Base-by-base conservation (phyloP, 1,140 invertebrate species). In the Drosophila aff. region DNA sequence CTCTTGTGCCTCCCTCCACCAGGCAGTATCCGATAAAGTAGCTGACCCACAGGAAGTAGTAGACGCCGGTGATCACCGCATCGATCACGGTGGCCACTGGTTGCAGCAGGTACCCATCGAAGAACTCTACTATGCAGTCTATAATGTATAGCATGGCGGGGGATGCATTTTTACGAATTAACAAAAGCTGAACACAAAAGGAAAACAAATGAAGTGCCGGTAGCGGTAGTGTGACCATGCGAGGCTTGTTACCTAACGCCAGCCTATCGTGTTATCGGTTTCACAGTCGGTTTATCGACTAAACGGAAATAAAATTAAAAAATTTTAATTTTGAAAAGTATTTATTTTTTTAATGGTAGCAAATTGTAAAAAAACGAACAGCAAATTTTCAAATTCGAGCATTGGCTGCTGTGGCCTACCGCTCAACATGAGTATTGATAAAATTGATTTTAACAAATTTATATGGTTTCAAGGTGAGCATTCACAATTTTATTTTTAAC, bases 1-100 rank as follows among this genome's bases (percentile, higher is more conserved):
- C 50, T n/a, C n/a, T 11, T 0, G 10, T 23, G 38, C 61, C 53
- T 16, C 53, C 49, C 50, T 79, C 23, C 23, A 87, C 77, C 15
- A 87, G 57, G 7, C 77, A 78, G 36, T 71, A 89, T 1, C 84
- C 84, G 10, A 89, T 43, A 0, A 78, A 68, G 26, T 65, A 84
- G 52, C 84, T 89, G 4, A 3, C 38, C 43, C 58, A 83, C 9
- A 87, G 23, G 36, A 87, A 87, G 47, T 87, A 89, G 26, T 73
- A 78, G 21, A 81, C 40, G 3, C 21, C 52, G 6, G 65, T 28
- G 11, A 64, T 13, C 9, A 87, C 40, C 1, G 68, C 40, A 9
- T 89, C 50, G 18, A 75, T 75, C 7, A 38, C 40, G 13, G 13
- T 9, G 8, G 59, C 33, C 28, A 87, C 33, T 9, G 82, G 82